phyloP scores from a whole-genome alignment of 2,797 vertebrate species.

The Megalops cyprinoides region DNA sequence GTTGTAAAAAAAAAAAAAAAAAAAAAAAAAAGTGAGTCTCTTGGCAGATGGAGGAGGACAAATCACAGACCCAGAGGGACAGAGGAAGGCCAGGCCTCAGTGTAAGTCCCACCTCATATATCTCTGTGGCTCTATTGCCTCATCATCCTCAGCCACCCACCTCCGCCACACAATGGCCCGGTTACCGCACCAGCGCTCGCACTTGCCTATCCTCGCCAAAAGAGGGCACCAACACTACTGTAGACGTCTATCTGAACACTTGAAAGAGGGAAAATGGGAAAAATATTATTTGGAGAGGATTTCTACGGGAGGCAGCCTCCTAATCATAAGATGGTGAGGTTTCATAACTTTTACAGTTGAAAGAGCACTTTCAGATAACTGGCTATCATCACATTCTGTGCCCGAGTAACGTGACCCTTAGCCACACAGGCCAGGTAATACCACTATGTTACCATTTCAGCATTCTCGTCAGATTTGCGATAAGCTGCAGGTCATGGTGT shows the following conservation, averaged over 20 bases:
- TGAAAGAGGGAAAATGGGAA: neutral
- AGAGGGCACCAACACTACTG: constrained; percentile 30
- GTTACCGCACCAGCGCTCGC: neutral
- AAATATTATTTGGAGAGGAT: neutral
- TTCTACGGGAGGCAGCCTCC: neutral
- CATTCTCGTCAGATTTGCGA: too few species aligned
- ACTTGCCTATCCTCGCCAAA: constrained; percentile 7
- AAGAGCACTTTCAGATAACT: neutral
- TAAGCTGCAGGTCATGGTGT: neutral
- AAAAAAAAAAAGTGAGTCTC: constrained; percentile 13
- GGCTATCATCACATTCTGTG: neutral
- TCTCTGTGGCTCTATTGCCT: neutral
- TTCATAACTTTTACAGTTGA: neutral
- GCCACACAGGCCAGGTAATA: neutral
- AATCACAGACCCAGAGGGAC: neutral
- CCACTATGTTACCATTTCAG: neutral
- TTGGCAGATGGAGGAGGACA: neutral
- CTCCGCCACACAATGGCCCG: neutral
- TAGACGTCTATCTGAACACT: neutral
- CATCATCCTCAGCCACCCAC: neutral
- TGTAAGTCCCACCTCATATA: neutral
- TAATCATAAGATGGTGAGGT: neutral
- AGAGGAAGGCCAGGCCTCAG: neutral
- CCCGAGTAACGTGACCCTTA: neutral
- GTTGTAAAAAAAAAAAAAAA: constrained; percentile 17